Base-by-base conservation (phyloP, 2,797 vertebrate genomes). In the Sarcoramphus papa region DNA sequence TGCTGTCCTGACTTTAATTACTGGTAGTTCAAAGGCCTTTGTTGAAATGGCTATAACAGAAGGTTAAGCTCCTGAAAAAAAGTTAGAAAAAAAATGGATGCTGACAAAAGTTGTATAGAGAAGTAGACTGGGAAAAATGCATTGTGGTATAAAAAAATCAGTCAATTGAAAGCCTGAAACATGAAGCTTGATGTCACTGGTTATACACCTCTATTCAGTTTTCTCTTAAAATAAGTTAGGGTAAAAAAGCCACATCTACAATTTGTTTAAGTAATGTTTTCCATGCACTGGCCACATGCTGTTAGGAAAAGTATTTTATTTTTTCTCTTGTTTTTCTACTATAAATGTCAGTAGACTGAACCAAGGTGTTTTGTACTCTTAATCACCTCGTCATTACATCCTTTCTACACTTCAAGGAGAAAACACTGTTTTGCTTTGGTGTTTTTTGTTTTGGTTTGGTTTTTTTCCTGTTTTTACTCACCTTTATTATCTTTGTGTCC, bases 371-470 rank as follows among this genome's bases (percentile, higher is more conserved):
- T 68, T 53, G 11, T 51, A 22, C 24, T 47, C 14, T 28, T 31
- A 68, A 56, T 45, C 63, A 53, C 2, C 9, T 72, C 15, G 28
- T 37, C 14, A 25, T 16, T 81, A 31, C 33, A 56, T 43, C 4
- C 19, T 31, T 59, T 74, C 22, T 56, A 12, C 10, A n/a, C 4
- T 48, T 89, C 50, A 54, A 47, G 53, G 6, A 59, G 28, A 70
- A 93, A 86, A 53, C 4, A 60, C 3, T 47, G 12, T 5, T 91
- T 59, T 86, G 4, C 4, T 41, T 88, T 51, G 4, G 8, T 22
- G 6, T 1, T 2, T 62, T 64, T 51, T 64, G 19, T 4, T 40
- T 72, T 64, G 3, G 1, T 47, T 30, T 18, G 3, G 3, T 1
- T 50, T 69, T 48, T 60, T 70, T 41, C 15, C 9, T 37, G 1